Evolutionary conservation across 2,113 vertebrate species (phyloP).

Genomic region (Phalacrocorax carbo): DNA sequence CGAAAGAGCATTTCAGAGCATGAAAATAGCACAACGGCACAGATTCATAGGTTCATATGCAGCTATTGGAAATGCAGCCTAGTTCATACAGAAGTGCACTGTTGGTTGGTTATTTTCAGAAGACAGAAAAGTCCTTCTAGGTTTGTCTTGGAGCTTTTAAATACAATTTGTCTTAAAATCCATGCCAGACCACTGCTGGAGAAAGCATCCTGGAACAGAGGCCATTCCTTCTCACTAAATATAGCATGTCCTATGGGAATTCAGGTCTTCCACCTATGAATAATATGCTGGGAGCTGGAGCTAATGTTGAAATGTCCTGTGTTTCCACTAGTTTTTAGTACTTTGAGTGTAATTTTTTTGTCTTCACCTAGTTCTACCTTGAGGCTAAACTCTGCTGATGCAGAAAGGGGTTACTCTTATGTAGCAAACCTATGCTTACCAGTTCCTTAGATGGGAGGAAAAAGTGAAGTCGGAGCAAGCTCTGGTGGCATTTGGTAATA

Average conservation of each 20-base stretch:
- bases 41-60: background rate
- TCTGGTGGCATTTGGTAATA: background rate
- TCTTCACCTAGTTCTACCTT: background rate
- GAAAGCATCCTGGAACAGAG: background rate
- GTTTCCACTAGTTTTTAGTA: background rate
- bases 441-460: background rate
- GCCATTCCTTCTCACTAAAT: background rate
- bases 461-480: background rate
- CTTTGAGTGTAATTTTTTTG: background rate
- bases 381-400: background rate
- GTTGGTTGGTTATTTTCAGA: background rate
- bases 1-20: background rate
- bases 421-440: background rate
- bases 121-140: background rate
- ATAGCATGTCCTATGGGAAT: background rate
- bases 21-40: background rate
- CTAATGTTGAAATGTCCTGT: background rate
- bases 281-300: background rate
- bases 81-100: background rate
- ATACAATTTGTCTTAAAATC: background rate
- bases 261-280: background rate
- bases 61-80: background rate
- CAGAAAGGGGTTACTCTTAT: background rate
- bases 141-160: background rate
- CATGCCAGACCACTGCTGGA: background rate